Percentiles rank a stretch among this genome's conserved stretches.
Evolutionary conservation across 2,888 invertebrate genomes (phyloP).

Genomic region (Chironomus tentans): DNA sequence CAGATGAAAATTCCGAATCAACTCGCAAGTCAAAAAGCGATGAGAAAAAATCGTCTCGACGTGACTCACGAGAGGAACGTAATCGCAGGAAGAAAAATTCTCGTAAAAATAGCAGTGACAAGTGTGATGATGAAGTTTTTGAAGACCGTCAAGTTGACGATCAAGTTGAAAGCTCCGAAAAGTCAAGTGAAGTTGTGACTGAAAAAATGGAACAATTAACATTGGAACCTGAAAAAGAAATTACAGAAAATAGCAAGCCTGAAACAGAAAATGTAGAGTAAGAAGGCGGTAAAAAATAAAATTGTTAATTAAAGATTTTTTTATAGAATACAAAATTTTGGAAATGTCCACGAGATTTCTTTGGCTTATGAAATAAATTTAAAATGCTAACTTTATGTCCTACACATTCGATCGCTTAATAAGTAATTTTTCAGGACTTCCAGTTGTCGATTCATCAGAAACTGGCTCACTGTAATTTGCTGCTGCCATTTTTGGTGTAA

Average conservation of each 20-base stretch:
- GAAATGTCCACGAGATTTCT: constrained; percentile 10
- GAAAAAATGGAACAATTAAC: neutral
- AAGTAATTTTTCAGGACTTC: constrained; percentile 17
- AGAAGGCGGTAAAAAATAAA: constrained; percentile 7
- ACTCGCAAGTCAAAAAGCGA: neutral
- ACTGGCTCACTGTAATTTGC: neutral
- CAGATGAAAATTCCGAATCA: constrained; percentile 4
- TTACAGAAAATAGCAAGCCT: too few species aligned
- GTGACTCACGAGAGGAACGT: neutral
- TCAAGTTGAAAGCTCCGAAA: neutral
- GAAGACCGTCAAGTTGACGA: neutral
- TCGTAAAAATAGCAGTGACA: neutral
- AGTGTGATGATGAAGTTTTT: neutral
- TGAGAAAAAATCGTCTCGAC: neutral
- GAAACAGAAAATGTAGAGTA: neutral
- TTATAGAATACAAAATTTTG: neutral
- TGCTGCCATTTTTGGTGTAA: neutral
- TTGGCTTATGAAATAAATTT: neutral
- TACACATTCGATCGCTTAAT: constrained; percentile 11
- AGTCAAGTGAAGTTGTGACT: neutral
- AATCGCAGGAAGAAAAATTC: neutral
- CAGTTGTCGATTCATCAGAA: neutral
- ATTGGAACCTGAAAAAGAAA: neutral
- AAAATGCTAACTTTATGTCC: neutral
- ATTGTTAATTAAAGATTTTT: neutral